A percentile compares a stretch with the other conserved stretches of the same genome.
These are phyloP conservation scores for Anabacerthia variegaticeps DNA, from an alignment of 2,797 vertebrate species.

Conservation along the genomic window DNA sequence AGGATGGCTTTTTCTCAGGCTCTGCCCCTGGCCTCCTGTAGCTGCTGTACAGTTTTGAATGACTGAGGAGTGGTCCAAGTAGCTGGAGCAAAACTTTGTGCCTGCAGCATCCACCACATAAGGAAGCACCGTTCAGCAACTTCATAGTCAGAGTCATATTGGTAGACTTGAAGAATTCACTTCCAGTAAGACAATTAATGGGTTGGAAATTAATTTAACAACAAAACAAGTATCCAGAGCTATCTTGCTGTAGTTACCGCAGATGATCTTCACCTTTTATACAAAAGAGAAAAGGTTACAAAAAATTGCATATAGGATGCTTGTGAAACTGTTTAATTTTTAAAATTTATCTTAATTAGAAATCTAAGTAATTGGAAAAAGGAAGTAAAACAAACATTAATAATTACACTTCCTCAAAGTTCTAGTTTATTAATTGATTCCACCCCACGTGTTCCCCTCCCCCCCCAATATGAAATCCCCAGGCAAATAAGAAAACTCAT, in stretches of 20 bases:
- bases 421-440: background rate
- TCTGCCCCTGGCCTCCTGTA: constrained; percentile 84
- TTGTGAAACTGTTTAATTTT: background rate
- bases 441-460: fast-evolving
- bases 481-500: background rate
- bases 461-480: background rate
- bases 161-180: background rate
- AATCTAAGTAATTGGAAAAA: background rate
- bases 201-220: background rate
- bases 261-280: constrained; percentile 43
- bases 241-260: background rate
- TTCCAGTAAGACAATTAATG: background rate
- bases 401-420: background rate
- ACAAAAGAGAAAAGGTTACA: background rate
- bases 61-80: background rate
- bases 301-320: background rate
- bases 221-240: background rate
- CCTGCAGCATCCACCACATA: background rate
- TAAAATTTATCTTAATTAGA: background rate
- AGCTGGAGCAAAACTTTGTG: background rate
- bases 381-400: background rate
- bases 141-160: constrained; percentile 8
- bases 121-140: background rate
- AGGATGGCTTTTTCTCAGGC: constrained; percentile 72
- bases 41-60: constrained; percentile 40